A percentile compares a stretch with the other conserved stretches of the same genome.
Conservation (phyloP, 2,113 vertebrate species). For the Sula dactylatra region DNA sequence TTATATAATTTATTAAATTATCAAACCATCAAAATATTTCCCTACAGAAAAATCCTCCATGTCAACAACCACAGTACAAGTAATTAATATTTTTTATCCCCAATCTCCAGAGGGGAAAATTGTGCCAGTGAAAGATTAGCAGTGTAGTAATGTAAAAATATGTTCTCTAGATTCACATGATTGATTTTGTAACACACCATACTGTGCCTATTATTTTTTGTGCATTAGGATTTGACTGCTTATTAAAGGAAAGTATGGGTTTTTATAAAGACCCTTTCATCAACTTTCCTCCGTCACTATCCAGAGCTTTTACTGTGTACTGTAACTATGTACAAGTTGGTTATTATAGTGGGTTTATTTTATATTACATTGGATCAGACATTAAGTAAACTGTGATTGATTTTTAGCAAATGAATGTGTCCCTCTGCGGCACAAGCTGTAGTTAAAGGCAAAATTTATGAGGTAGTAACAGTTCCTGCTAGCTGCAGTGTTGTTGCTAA, state of each 20-base stretch:
- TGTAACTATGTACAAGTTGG: background rate
- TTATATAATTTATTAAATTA: background rate
- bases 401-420: constrained; percentile 7
- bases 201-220: constrained; percentile 9
- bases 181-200: background rate
- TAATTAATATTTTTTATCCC: background rate
- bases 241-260: background rate
- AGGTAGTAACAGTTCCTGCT: background rate
- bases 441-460: constrained; percentile 31
- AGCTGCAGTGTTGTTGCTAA: constrained; percentile 22
- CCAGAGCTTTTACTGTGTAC: constrained; percentile 1
- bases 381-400: background rate
- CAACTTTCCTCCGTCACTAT: background rate
- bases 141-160: constrained; percentile 21
- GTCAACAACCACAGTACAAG: background rate
- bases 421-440: background rate
- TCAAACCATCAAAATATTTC: background rate
- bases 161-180: background rate
- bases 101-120: background rate
- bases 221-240: background rate
- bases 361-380: background rate
- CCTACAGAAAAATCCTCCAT: background rate
- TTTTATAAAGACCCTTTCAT: background rate
- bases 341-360: background rate
- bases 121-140: constrained; percentile 11